Base-by-base conservation (phyloP, 2,888 invertebrate species). In the Lasioglossum villosulum region DNA sequence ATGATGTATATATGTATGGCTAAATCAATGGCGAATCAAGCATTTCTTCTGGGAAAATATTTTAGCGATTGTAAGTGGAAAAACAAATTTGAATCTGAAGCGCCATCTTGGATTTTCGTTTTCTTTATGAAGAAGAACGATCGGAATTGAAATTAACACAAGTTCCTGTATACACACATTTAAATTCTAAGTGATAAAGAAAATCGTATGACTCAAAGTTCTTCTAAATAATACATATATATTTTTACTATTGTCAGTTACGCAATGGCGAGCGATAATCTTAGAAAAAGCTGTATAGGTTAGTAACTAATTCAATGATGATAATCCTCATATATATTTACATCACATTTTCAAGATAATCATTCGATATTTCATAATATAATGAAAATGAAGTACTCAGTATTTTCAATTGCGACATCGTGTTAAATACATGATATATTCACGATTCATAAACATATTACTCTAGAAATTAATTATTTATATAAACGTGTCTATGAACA, bases 401-500 rank as follows among this genome's bases (percentile, higher is more conserved):
- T 37, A 14, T 34, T 34, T 34, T 37, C 34, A 34, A 1, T 16
- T 19, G 30, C 14, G 6, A 63, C 30, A 66, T 63, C 34, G 34
- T 6, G 16, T 66, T 45, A 34, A 1, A 75, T 45, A 19, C 16
- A 45, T 5, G 16, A 45, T 45, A 45, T 45, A 45, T 45, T 45
- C 45, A 45, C 1, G 45, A 52, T 1, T 52, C 23, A 48, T 48
- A 48, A 30, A 27, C 42, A 27, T 27, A 66, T 37, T 52, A 52
- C 30, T n/a, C 37, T 56, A 63, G 66, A 66, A 66, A 66, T 19
- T 27, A 37, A 76, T 75, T 48, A 73, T 42, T 56, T 48, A 42
- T 77, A 48, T 23, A 52, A 37, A 8, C n/a, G 1, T 48, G 5
- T 1, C 39, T 80, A 75, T 52, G 82, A 77, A 79, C 19, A 68